phyloP scores from a whole-genome alignment of 1,140 invertebrate species.

The Colletes gigas region DNA sequence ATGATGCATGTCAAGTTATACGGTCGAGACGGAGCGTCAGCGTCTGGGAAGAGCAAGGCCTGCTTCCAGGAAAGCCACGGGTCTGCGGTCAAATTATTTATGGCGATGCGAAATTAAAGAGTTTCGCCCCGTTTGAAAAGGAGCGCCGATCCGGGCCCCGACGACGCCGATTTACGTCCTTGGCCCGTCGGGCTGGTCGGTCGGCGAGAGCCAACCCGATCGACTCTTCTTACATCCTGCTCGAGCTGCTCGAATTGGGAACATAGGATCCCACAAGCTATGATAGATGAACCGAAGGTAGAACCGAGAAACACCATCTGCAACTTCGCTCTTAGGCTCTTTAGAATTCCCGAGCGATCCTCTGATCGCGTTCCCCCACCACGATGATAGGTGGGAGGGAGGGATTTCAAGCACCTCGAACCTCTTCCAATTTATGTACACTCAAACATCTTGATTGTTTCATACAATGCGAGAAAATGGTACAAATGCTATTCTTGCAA shows the following conservation, averaged over 20 bases:
- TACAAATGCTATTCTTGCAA: no score
- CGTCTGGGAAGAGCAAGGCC: constrained; percentile 61
- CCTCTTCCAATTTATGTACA: no score
- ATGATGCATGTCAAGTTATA: constrained; percentile 35
- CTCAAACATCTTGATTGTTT: no score
- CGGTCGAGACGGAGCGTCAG: constrained; percentile 36
- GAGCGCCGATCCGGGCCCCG: constrained; percentile 56
- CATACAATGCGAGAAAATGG: no score
- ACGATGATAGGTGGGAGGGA: no score
- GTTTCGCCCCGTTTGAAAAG: constrained; percentile 77
- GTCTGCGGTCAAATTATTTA: constrained; percentile 80
- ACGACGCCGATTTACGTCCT: constrained; percentile 66
- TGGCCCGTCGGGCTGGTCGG: constrained; percentile 49
- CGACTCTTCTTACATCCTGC: constrained; percentile 42
- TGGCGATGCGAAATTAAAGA: constrained; percentile 80
- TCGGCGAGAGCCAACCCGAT: constrained; percentile 2
- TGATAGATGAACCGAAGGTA: constrained; percentile 2
- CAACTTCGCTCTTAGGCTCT: neutral
- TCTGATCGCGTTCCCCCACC: no score
- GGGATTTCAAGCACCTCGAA: no score
- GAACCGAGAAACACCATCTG: neutral
- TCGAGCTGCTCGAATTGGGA: neutral
- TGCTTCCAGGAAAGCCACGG: constrained; percentile 73
- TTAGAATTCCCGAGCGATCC: no score
- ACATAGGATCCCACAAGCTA: constrained; percentile 2